Evolutionary conservation across 2,888 invertebrate species (phyloP), one percentile per base, ranked within the genome.

Genomic region (Melieria picta): DNA sequence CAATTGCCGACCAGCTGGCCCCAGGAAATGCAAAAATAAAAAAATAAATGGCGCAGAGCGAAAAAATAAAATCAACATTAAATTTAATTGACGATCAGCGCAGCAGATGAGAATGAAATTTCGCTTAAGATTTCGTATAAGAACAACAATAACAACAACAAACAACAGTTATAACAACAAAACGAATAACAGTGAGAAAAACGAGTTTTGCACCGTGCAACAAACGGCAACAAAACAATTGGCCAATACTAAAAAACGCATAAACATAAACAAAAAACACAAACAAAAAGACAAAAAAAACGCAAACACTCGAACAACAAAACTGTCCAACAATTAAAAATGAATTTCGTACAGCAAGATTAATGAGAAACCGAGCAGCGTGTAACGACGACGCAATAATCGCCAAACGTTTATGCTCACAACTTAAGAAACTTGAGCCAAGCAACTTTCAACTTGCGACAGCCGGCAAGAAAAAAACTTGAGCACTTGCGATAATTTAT

Each of bases 261-360:
- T 5, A 52, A 13, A 7, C 11, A 11, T 50, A 3, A 50, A 11
- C 11, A 11, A 11, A 52, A 52, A 9, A 52, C 5, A 2, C 5
- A 52, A 13, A 52, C 11, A 52, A 7, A 52, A 30, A 16, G 16
- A 30, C 30, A 3, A 3, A 30, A 30, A 30, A 2, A 16, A 16
- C 16, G 16, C 16, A 16, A 16, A 16, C 16, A 16, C 16, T 16
- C 16, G 16, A 1, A 30, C 30, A 52, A 11, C 4, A 52, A 52
- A 52, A 52, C 13, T 11, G 50, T 64, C 50, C 64, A 64, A 43
- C 48, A 63, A 63, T 63, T 47, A 63, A 63, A 47, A 16, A 10
- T n/a, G 47, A 16, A 63, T 63, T 47, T 48, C 16, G 63, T 48
- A 11, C 64, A 50, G 48, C 30, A 64, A 64, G 64, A 64, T 64